These are phyloP conservation scores for Onychorhynchus coronatus DNA, from an alignment of 2,113 vertebrate species.

Conservation along the genomic window DNA sequence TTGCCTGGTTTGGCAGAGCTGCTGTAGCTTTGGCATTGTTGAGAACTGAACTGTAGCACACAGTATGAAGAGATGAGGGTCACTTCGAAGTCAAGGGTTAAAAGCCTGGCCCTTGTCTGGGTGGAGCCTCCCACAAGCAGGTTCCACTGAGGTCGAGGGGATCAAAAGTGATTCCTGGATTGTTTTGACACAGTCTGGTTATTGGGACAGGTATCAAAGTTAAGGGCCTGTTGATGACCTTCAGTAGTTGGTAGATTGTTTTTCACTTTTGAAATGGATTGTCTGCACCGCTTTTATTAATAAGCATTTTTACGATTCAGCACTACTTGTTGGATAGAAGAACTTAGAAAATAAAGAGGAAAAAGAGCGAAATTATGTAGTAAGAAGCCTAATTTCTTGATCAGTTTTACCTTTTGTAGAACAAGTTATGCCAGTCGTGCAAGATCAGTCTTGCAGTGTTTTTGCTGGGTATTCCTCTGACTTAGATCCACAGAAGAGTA, in stretches of 20 bases:
- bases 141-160: not conserved
- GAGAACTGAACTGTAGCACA: not conserved
- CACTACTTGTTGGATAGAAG: not conserved
- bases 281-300: not conserved
- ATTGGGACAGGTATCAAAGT: not conserved
- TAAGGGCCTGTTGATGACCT: not conserved
- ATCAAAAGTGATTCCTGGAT: not conserved
- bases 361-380: not conserved
- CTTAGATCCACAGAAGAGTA: not conserved
- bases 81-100: not conserved
- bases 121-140: not conserved
- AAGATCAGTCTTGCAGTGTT: not conserved
- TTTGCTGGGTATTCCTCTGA: not conserved
- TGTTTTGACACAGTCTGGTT: not conserved
- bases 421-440: not conserved
- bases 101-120: not conserved
- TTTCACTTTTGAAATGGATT: not conserved
- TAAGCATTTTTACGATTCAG: not conserved
- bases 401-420: not conserved
- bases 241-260: not conserved
- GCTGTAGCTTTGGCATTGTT: not conserved
- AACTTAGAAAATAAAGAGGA: not conserved
- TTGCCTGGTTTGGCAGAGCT: not conserved
- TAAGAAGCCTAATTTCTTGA: not conserved
- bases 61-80: not conserved